Conservation (phyloP, 2,888 invertebrate species). For the Drosophila demipolita region DNA sequence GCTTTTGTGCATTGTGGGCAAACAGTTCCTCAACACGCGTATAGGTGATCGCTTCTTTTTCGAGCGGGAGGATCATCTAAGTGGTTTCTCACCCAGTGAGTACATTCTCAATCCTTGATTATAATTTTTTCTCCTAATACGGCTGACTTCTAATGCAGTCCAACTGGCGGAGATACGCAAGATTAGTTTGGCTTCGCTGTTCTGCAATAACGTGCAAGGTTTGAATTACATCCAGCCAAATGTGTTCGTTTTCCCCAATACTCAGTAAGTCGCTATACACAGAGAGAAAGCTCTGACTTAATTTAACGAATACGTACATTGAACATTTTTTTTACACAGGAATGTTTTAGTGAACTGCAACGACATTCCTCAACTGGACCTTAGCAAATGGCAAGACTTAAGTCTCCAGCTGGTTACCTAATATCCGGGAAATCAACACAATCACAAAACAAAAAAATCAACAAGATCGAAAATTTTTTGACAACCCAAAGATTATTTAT, state of each 20-base stretch:
- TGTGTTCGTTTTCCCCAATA: conserved; percentile 72
- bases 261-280: conserved; percentile 53
- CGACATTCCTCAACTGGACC: conserved; percentile 69
- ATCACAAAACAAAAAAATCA: not conserved
- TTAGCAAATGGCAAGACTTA: conserved; percentile 76
- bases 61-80: conserved; percentile 86
- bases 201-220: conserved; percentile 90
- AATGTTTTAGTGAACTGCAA: conserved; percentile 70
- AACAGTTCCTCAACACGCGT: conserved; percentile 89
- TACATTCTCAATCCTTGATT: not conserved
- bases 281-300: not conserved
- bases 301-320: not conserved
- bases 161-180: conserved; percentile 92
- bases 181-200: conserved; percentile 89
- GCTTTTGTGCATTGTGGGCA: conserved; percentile 89
- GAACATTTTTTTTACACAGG: conserved; percentile 41
- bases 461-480: not conserved
- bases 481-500: not conserved
- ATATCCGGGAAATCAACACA: not conserved
- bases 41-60: conserved; percentile 91
- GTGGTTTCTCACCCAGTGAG: conserved; percentile 86
- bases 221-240: conserved; percentile 88
- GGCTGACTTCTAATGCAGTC: conserved; percentile 76
- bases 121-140: not conserved
- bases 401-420: conserved; percentile 49